Evolutionary conservation across 1,140 invertebrate species (phyloP), one percentile per base, ranked within the genome.

Genomic region (Listronotus bonariensis): DNA sequence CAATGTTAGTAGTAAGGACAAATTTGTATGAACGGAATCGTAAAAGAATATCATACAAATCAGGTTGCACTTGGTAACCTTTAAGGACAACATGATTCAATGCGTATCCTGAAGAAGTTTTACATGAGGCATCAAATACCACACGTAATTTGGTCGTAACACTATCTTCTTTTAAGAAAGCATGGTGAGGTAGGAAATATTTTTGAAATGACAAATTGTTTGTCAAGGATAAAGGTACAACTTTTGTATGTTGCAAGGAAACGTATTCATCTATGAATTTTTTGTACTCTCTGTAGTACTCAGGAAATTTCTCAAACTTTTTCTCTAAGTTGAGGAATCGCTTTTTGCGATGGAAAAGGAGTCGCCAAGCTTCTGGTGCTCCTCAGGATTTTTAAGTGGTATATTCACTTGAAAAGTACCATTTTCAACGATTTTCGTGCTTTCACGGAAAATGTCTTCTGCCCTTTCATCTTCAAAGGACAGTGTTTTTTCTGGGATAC

Each of bases 71-170:
- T 18, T 42, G 41, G 43, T 67, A 65, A 74, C 9, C 43, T 41
- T 52, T 74, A 64, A 31, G 70, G 60, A 2, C 56, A 14, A 10
- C 73, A 69, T 45, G 78, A 53, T 67, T 77, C 67, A 45, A 71
- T 45, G 12, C 77, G 74, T 45, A 58, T 68, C 77, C 5, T 74
- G 71, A 14, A 74, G 72, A 34, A 51, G 62, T 9, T 67, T 67
- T 17, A 67, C 69, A 65, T 0, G 76, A 78, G 0, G 69, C 75
- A 59, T 79, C 77, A 48, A 79, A 78, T 14, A 72, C 70, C 1
- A 66, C 68, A n/a, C 73, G 42, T 17, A 74, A 40, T 58, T 73
- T 82, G 69, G 68, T 82, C 70, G 63, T 72, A 36, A 41, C 34
- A 70, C 53, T 72, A 26, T 40, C 43, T 15, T 70, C 63, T 42